Percentiles rank a stretch among this genome's conserved stretches.
Evolutionary conservation across 1,140 invertebrate species (phyloP).

Genomic region (Pentalonia nigronervosa): DNA sequence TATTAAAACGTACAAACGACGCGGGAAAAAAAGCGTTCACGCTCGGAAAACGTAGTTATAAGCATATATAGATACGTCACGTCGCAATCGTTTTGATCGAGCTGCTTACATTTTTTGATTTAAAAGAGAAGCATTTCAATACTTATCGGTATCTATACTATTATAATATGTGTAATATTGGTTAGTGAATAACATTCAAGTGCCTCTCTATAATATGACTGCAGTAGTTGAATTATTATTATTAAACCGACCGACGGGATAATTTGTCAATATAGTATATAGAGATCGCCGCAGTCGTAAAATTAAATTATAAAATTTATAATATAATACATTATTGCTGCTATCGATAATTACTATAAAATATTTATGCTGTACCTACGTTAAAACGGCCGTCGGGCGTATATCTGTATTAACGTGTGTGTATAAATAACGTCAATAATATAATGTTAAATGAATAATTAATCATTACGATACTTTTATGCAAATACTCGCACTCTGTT

Average conservation of each 20-base stretch:
- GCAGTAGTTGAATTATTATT: too few relatives aligned
- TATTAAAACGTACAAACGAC: background rate
- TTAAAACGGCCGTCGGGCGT: background rate
- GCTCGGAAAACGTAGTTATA: too few relatives aligned
- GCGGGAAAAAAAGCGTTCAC: background rate
- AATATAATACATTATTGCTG: background rate
- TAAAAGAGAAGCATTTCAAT: too few relatives aligned
- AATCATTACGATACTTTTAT: background rate
- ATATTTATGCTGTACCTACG: background rate
- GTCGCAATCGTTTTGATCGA: background rate
- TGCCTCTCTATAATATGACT: too few relatives aligned
- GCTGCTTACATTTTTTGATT: too few relatives aligned
- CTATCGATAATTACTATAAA: background rate
- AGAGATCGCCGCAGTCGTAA: background rate
- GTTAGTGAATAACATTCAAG: too few relatives aligned
- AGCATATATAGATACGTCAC: too few relatives aligned
- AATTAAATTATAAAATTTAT: background rate
- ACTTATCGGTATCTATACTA: too few relatives aligned
- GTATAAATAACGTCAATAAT: background rate
- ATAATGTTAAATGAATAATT: background rate
- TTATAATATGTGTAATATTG: too few relatives aligned
- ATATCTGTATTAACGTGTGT: background rate
- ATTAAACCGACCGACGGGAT: too few relatives aligned
- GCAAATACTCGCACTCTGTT: background rate
- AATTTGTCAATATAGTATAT: too few relatives aligned